phyloP scores from a whole-genome alignment of 30 jellyfish, hydroid and myxozoan genomes.

The Pelagia noctiluca region DNA sequence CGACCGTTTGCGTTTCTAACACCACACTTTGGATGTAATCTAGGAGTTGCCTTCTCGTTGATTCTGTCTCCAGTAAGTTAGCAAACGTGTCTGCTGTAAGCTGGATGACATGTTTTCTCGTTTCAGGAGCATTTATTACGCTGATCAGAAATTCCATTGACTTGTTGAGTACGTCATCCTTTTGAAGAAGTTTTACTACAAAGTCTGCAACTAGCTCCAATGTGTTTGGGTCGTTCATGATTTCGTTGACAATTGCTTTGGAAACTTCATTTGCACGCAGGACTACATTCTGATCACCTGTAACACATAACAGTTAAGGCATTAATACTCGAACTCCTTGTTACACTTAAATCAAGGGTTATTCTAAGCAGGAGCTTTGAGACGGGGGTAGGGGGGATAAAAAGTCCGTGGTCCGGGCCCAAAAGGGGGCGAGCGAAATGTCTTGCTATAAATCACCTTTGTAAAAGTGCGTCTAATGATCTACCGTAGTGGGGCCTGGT shows the following conservation, averaged over 20 bases:
- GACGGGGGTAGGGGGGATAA: too few species aligned
- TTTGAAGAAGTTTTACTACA: conserved; percentile 55
- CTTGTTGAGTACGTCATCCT: conserved; percentile 30
- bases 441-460: too few species aligned
- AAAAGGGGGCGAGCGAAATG: too few species aligned
- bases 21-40: conserved; percentile 53
- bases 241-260: conserved; percentile 65
- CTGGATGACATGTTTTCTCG: conserved; percentile 30
- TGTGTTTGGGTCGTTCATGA: conserved; percentile 74
- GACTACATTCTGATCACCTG: conserved; percentile 88
- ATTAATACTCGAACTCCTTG: too few species aligned
- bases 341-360: too few species aligned
- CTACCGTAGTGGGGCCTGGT: too few species aligned
- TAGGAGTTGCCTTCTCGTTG: conserved; percentile 41
- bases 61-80: conserved; percentile 34
- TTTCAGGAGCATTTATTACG: conserved; percentile 53
- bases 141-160: conserved; percentile 34
- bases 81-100: conserved; percentile 38
- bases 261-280: conserved; percentile 83
- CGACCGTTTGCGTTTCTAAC: conserved; percentile 51
- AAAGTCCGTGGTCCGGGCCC: too few species aligned
- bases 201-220: conserved; percentile 49
- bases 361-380: too few species aligned
- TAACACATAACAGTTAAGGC: too few species aligned
- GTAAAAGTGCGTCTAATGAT: too few species aligned